phyloP scores from a whole-genome alignment of 1,140 invertebrate genomes.

The Drosophila ohnishii region DNA sequence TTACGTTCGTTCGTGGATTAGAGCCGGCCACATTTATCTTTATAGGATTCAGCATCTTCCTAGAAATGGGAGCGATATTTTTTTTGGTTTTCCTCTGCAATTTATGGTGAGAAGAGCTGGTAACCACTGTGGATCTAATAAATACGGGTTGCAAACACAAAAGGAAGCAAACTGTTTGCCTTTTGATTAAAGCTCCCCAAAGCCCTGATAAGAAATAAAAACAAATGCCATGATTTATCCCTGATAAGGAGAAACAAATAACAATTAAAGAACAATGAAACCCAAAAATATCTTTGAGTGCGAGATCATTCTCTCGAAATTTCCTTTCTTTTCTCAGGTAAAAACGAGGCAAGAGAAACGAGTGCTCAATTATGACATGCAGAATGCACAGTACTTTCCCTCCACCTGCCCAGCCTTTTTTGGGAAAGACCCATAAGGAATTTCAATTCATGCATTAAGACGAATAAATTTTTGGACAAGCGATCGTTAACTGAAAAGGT shows the following conservation, averaged over 20 bases:
- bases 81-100: not conserved
- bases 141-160: not conserved
- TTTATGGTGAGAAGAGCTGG: slow-evolving; percentile 5
- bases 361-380: slow-evolving; percentile 19
- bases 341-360: slow-evolving; percentile 1
- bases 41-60: slow-evolving; percentile 4
- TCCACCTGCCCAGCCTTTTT: slow-evolving; percentile 8
- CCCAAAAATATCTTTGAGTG: slow-evolving; percentile 1
- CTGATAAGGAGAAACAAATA: slow-evolving; percentile 6
- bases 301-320: not conserved
- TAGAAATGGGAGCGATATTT: not conserved
- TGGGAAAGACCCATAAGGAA: slow-evolving; percentile 21
- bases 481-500: slow-evolving; percentile 18
- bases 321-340: not conserved
- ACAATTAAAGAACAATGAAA: not conserved
- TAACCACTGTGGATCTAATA: not conserved
- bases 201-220: slow-evolving; percentile 7
- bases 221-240: slow-evolving; percentile 23
- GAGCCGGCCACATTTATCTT: slow-evolving; percentile 9
- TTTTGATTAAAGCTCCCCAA: slow-evolving; percentile 13
- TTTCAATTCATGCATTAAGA: slow-evolving; percentile 19
- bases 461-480: slow-evolving; percentile 13
- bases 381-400: slow-evolving; percentile 14
- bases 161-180: not conserved
- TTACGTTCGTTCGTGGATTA: slow-evolving; percentile 9